These are phyloP conservation scores for Mayetiola destructor DNA, from an alignment of 2,888 invertebrate species.

Conservation along the genomic window DNA sequence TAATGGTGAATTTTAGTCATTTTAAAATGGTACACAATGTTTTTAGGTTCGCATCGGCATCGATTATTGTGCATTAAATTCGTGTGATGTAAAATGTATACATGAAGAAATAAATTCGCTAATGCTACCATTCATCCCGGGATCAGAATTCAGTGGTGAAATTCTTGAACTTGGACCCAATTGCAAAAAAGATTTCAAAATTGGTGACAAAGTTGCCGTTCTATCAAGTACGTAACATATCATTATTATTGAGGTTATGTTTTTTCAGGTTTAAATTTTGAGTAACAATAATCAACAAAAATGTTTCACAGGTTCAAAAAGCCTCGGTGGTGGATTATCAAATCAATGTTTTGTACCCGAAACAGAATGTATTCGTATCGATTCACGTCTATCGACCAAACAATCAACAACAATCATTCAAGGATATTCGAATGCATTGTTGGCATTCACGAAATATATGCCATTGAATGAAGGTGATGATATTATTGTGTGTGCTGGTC, in stretches of 20 bases:
- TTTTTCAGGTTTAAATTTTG: constrained; percentile 37
- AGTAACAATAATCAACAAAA: background rate
- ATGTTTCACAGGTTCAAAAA: constrained; percentile 12
- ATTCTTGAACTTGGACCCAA: constrained; percentile 42
- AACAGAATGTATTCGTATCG: constrained; percentile 45
- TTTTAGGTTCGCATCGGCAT: constrained; percentile 46
- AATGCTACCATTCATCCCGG: constrained; percentile 44
- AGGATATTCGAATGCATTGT: constrained; percentile 5
- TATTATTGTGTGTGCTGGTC: background rate
- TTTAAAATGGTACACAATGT: background rate
- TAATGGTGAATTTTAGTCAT: background rate
- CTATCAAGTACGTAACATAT: constrained; percentile 25
- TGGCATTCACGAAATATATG: background rate
- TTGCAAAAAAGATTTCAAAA: constrained; percentile 24
- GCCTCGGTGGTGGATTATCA: constrained; percentile 40
- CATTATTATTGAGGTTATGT: constrained; percentile 46
- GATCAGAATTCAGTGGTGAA: constrained; percentile 49
- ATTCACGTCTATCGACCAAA: constrained; percentile 36
- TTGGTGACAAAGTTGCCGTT: constrained; percentile 10
- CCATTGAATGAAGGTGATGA: background rate
- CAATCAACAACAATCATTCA: constrained; percentile 40
- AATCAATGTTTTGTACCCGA: constrained; percentile 41
- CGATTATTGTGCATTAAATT: constrained; percentile 49
- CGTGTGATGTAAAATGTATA: constrained; percentile 42
- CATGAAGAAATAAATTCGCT: constrained; percentile 37